Evolutionary conservation across 2,888 invertebrate genomes (phyloP).

Genomic region (Antheraea yamamai): DNA sequence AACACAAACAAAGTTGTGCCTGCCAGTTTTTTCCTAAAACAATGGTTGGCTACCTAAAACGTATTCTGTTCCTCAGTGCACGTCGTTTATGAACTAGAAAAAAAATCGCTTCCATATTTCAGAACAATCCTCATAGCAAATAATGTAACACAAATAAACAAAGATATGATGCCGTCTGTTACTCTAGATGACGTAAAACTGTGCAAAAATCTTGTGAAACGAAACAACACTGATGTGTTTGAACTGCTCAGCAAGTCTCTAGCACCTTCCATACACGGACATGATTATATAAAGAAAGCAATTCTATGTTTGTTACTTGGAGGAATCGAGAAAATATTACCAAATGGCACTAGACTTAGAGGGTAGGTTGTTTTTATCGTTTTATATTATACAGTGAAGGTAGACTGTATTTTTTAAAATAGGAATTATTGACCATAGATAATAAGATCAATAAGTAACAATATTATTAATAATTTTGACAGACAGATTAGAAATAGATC

Average conservation of each 20-base stretch:
- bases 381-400: neutral
- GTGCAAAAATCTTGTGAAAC: conserved; percentile 91
- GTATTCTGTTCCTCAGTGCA: too few relatives aligned
- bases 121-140: conserved; percentile 97
- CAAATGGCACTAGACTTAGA: conserved; percentile 95
- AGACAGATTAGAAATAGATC: too few relatives aligned
- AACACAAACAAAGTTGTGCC: too few relatives aligned
- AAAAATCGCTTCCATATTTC: conserved; percentile 39
- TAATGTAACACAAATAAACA: conserved; percentile 93
- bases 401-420: too few relatives aligned
- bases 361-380: conserved; percentile 79
- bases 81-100: too few relatives aligned
- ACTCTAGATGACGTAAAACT: conserved; percentile 93
- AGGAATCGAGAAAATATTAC: conserved; percentile 95
- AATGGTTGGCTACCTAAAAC: too few relatives aligned
- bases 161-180: conserved; percentile 90
- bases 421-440: too few relatives aligned
- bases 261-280: conserved; percentile 99
- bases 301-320: conserved; percentile 96
- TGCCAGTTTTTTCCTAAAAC: too few relatives aligned
- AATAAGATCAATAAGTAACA: too few relatives aligned
- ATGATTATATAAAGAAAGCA: conserved; percentile 97
- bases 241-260: conserved; percentile 94
- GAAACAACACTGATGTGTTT: conserved; percentile 90
- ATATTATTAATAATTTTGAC: too few relatives aligned